Conservation (phyloP, 2,113 vertebrate species). For the pig (Sus scrofa) region T2T-Sscrofa CM000824.6:37962501-37963000, state of each 20-base stretch:
- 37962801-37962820: background rate
- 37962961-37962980: background rate
- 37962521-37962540: background rate
- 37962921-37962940: background rate
- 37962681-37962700: background rate
- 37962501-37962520: background rate
- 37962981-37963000: conserved; percentile 6
- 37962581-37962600: background rate
- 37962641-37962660: background rate
- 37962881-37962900: conserved; percentile 33
- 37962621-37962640: background rate
- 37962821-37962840: conserved; percentile 1
- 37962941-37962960: conserved; percentile 24
- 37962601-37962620: background rate
- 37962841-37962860: conserved; percentile 48
- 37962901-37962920: background rate
- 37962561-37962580: background rate
- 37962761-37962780: background rate
- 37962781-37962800: background rate
- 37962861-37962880: conserved; percentile 20
- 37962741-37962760: background rate
- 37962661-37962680: background rate
- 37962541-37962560: background rate
- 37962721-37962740: too few relatives aligned
- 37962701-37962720: background rate